Base-by-base conservation (phyloP, 1,140 invertebrate species). In the Ooceraea biroi region DNA sequence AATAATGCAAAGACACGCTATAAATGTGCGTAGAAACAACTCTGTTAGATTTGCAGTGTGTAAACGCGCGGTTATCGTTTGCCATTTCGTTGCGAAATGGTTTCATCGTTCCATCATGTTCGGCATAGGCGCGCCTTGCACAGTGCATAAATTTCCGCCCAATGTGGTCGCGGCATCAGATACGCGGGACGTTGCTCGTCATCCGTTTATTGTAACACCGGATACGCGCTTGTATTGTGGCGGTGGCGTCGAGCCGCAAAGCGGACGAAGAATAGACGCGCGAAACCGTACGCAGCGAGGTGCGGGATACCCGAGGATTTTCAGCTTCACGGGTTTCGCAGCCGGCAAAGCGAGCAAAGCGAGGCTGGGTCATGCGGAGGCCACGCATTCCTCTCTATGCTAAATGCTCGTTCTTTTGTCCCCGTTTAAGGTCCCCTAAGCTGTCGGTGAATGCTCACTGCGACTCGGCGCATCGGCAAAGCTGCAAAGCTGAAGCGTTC, bases 181-280 rank as follows among this genome's bases (percentile, higher is more conserved):
- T 63, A 66, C 46, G 61, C 46, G 30, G 60, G 46, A 41, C 50
- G 12, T 36, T 48, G 65, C 77, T 82, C 77, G 65, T 80, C 65
- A 80, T 71, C 77, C 77, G 65, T 68, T 80, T 80, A 80, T 71
- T 58, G 66, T 80, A 80, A 80, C 66, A 25, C 52, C 63, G 76
- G 61, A 69, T 78, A 58, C 78, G 69, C 57, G 27, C 44, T n/a
- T n/a, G 61, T 82, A 82, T 82, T 82, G 80, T 73, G 57, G 80
- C 36, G 22, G 57, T 36, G 65, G 63, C 52, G 76, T 68, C 77
- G 22, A 71, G 36, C 65, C 65, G 55, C 66, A 82, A 82, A 82
- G 68, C 68, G 77, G 25, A 55, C n/a, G 77, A 82, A 82, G 77
- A 82, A 82, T 82, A 55, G 74, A 58, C 48, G 82, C 73, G 73